Evolutionary conservation across 2,888 invertebrate species (phyloP).

Genomic region (Ferrisia virgata): DNA sequence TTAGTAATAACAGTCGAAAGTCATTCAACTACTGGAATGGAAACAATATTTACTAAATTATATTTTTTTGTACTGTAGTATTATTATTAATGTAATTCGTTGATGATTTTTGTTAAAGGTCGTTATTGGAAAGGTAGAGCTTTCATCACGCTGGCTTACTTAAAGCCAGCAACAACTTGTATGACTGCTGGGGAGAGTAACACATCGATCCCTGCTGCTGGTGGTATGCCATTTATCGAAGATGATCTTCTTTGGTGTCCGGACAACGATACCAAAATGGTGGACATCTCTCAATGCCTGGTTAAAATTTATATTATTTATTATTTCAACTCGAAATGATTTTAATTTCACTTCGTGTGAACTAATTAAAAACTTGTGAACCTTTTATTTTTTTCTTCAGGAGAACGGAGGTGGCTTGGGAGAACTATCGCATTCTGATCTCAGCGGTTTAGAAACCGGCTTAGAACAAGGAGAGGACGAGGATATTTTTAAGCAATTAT

Average conservation of each 20-base stretch:
- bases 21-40: no score
- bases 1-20: no score
- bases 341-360: background rate
- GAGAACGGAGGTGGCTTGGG: constrained; percentile 53
- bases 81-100: background rate
- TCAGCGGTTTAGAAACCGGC: constrained; percentile 63
- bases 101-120: constrained; percentile 50
- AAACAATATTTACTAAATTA: no score
- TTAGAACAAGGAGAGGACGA: constrained; percentile 65
- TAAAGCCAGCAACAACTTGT: constrained; percentile 52
- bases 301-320: constrained; percentile 56
- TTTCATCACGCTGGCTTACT: constrained; percentile 50
- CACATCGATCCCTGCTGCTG: constrained; percentile 48
- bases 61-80: background rate
- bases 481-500: constrained; percentile 76
- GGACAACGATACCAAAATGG: constrained; percentile 92
- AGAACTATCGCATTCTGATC: constrained; percentile 69
- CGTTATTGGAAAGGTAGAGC: constrained; percentile 50
- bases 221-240: constrained; percentile 73
- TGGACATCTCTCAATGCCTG: constrained; percentile 84
- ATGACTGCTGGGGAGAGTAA: constrained; percentile 47
- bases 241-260: constrained; percentile 92
- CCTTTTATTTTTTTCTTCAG: constrained; percentile 51
- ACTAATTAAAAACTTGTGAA: background rate
- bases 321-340: background rate